Base-by-base conservation (phyloP, 1,140 invertebrate genomes). In the Brachionus asplanchnoidis region DNA sequence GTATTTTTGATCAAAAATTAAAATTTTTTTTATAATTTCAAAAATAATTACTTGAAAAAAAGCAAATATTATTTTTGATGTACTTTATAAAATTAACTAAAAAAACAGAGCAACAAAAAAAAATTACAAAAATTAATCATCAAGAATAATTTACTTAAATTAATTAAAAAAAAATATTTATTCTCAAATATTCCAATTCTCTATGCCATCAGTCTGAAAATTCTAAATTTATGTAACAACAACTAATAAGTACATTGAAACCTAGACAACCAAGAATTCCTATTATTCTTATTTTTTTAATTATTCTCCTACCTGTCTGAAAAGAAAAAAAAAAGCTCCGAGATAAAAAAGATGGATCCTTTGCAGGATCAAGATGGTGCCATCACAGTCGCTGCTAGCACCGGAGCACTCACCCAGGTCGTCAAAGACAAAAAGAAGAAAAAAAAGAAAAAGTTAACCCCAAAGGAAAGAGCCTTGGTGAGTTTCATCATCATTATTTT, bases 351-450 rank as follows among this genome's bases (percentile, higher is more conserved):
- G 11, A 68, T 68, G 65, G 65, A 68, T 26, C 23, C 23, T 11
- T 36, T 14, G 20, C 23, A 23, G 26, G 32, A 40, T 12, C 68
- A 73, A 42, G 68, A 36, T 36, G 28, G 17, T 0, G 36, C 28
- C 17, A 9, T 42, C 12, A 73, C 36, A 36, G 17, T 42, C 14
- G 14, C 68, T 6, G 17, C 68, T 1, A 40, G 28, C 17, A 42
- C 73, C 12, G 79, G 79, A 9, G 79, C 79, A 26, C 28, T 82
- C 14, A 68, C 50, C 23, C 79, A 82, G 56, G 79, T 82, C n/a
- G 79, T 82, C 32, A 82, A 82, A 23, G 79, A 82, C 53, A 82
- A 82, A 20, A 56, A 56, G 65, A 82, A 82, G 23, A 82, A 82
- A 26, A 82, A 82, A 60, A 82, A 82, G 53, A 82, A 82, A 42